Conservation (phyloP, 2,113 vertebrate species). For the Zosterops borbonicus region DNA sequence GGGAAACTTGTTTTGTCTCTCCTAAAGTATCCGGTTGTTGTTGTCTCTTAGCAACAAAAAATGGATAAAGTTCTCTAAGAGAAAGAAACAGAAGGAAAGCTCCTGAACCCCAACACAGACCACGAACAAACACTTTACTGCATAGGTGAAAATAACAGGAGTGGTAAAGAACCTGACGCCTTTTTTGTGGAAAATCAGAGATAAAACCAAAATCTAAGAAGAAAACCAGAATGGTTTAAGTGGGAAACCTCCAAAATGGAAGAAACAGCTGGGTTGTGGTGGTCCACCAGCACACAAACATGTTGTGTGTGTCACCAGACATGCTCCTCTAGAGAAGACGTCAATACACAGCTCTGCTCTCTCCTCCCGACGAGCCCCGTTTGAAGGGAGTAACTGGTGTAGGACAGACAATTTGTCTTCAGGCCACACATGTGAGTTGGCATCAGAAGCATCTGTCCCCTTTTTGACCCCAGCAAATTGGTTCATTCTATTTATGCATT, state of each 20-base stretch:
- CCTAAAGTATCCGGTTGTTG: not conserved
- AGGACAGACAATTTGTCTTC: not conserved
- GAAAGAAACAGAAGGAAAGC: not conserved
- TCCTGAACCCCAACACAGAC: not conserved
- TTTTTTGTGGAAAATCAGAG: slow-evolving; percentile 42
- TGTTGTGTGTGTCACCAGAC: not conserved
- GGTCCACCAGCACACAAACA: not conserved
- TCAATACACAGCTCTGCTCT: not conserved
- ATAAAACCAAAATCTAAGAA: not conserved
- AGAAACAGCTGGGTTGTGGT: slow-evolving; percentile 7
- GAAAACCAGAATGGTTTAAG: slow-evolving; percentile 40
- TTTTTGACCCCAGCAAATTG: not conserved
- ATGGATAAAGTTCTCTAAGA: not conserved
- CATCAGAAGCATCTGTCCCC: not conserved
- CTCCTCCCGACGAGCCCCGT: not conserved
- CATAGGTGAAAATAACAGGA: not conserved
- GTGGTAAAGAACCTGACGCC: not conserved
- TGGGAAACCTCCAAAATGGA: slow-evolving; percentile 26
- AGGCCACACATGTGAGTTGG: not conserved
- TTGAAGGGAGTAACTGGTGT: not conserved
- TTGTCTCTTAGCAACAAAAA: not conserved
- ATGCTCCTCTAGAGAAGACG: not conserved
- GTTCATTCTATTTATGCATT: slow-evolving; percentile 3
- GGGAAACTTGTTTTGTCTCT: not conserved
- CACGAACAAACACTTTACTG: slow-evolving; percentile 1